Base-by-base conservation (phyloP, 2,113 vertebrate genomes). In the Lontra canadensis region DNA sequence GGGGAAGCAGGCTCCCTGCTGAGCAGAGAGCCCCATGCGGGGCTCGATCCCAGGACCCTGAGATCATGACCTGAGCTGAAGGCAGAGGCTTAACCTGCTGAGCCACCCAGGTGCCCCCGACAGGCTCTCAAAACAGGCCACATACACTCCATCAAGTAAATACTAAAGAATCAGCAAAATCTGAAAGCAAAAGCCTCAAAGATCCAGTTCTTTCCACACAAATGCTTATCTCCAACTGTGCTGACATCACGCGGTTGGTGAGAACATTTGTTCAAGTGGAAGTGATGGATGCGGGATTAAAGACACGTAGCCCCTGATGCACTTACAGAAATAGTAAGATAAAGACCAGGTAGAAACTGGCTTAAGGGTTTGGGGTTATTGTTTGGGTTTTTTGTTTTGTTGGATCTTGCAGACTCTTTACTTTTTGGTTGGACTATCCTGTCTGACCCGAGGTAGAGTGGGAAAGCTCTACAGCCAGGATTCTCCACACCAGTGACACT, bases 211-310 rank as follows among this genome's bases (percentile, higher is more conserved):
- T 82, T 94, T 84, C 80, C 80, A 76, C 14, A 57, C 18, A 42
- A 95, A 73, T 36, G 36, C 39, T 92, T 90, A 55, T 63, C 95
- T 92, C 74, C 74, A 96, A 76, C 25, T 63, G 15, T 81, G 31
- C 23, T 69, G 49, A 52, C 26, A 82, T 13, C 21, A 20, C n/a
- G 42, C 18, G 93, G 4, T 49, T 80, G n/a, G 65, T 82, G 69
- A 55, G 59, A 26, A 39, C 8, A 82, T 26, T 47, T 96, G 44
- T 36, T 92, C 49, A 95, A 82, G 36, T 34, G 7, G 34, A 85
- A 83, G 14, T 67, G 26, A 83, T 21, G 7, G 26, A 44, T 26
- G 31, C 6, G 67, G 23, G 21, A 74, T 57, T 14, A 21, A 76
- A 47, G 39, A 94, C 92, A 81, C 17, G 26, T 0, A 84, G 29